These are phyloP conservation scores for Hiodon tergisus DNA, from an alignment of 2,113 vertebrate species.

Conservation along the genomic window DNA sequence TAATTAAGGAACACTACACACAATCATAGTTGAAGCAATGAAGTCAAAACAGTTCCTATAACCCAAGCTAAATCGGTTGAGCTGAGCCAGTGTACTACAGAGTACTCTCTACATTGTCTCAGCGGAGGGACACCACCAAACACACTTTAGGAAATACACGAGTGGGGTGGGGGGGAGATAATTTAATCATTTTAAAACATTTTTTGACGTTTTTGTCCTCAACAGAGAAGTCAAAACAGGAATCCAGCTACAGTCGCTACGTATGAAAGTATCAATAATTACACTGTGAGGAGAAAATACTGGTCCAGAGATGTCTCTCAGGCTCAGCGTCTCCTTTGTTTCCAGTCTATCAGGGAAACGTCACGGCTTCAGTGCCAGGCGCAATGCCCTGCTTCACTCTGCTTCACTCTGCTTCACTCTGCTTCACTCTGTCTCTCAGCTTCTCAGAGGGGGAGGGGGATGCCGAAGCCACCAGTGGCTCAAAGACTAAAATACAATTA, in stretches of 20 bases:
- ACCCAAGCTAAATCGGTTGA: slow-evolving; percentile 42
- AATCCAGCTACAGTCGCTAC: slow-evolving; percentile 26
- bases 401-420: neutral
- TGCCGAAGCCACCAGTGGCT: neutral
- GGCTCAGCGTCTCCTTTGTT: slow-evolving; percentile 28
- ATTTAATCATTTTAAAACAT: slow-evolving; percentile 35
- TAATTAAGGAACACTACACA: slow-evolving; percentile 49
- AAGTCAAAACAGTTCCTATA: slow-evolving; percentile 43
- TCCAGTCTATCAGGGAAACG: slow-evolving; percentile 48
- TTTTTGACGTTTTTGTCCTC: slow-evolving; percentile 39
- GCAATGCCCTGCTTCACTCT: slow-evolving; percentile 26
- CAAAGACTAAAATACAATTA: too few species aligned
- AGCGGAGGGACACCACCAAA: slow-evolving; percentile 47
- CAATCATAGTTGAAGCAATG: slow-evolving; percentile 47
- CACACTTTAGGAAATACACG: slow-evolving; percentile 21
- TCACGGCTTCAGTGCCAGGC: slow-evolving; percentile 23
- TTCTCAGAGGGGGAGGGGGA: neutral
- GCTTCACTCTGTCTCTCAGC: neutral
- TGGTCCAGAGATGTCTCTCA: slow-evolving; percentile 29
- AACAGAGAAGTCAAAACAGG: slow-evolving; percentile 15
- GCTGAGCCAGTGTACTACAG: slow-evolving; percentile 46
- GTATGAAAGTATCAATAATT: slow-evolving; percentile 37
- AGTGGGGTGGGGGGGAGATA: neutral
- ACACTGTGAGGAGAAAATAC: slow-evolving; percentile 14
- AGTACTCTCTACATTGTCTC: slow-evolving; percentile 46